Conservation (phyloP, 2,113 vertebrate genomes). For the Chaetodon trifascialis region DNA sequence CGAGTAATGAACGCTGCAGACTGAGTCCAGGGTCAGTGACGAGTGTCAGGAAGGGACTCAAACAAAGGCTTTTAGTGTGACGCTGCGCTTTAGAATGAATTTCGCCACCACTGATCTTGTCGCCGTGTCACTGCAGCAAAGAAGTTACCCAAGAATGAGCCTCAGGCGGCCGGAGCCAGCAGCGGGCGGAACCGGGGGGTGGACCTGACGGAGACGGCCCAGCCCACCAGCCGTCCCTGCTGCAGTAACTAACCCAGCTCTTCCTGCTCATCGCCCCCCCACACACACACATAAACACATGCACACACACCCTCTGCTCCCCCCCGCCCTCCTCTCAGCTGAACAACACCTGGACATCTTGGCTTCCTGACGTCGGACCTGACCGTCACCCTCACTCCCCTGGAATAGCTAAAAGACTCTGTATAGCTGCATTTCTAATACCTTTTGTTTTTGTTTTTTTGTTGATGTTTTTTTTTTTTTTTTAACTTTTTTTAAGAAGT, state of each 20-base stretch:
- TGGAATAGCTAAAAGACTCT: constrained; percentile 92
- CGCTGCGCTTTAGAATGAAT: background rate
- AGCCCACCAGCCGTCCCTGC: constrained; percentile 93
- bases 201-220: constrained; percentile 95
- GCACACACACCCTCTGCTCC: constrained; percentile 1
- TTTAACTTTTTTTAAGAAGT: constrained; percentile 82
- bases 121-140: constrained; percentile 84
- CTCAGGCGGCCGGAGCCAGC: constrained; percentile 88
- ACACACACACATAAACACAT: constrained; percentile 18
- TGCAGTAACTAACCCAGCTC: constrained; percentile 92
- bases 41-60: background rate
- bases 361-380: constrained; percentile 80
- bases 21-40: background rate
- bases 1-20: background rate
- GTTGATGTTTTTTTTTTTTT: constrained; percentile 73
- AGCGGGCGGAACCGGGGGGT: constrained; percentile 92
- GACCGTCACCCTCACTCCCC: constrained; percentile 87
- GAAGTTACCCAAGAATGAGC: constrained; percentile 97
- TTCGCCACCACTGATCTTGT: background rate
- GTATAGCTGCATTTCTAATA: constrained; percentile 96
- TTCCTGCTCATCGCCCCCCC: constrained; percentile 56
- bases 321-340: constrained; percentile 79
- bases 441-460: constrained; percentile 72
- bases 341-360: constrained; percentile 88
- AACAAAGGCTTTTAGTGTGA: background rate